phyloP scores from a whole-genome alignment of 2,888 invertebrate genomes.

The Cynaeus angustus region DNA sequence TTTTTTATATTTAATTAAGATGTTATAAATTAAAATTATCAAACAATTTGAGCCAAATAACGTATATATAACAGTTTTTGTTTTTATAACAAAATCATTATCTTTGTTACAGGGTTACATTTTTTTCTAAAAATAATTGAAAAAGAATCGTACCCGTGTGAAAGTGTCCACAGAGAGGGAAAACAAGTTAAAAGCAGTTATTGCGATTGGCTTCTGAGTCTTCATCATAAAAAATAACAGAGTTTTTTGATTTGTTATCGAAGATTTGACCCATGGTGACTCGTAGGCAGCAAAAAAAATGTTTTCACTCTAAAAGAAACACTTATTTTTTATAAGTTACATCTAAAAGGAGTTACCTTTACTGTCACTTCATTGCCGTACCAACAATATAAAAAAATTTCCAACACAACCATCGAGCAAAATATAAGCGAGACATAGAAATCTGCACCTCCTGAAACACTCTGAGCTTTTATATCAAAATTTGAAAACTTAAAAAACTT shows the following conservation, averaged over 20 bases:
- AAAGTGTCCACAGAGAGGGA: not conserved
- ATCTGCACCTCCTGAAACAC: not conserved
- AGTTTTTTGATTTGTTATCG: not conserved
- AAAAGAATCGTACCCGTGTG: not conserved
- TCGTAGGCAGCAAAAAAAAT: not conserved
- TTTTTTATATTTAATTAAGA: too few relatives aligned
- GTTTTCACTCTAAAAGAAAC: not conserved
- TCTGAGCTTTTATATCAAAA: slow-evolving; percentile 24
- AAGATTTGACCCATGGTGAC: not conserved
- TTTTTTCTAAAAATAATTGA: too few relatives aligned
- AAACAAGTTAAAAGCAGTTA: slow-evolving; percentile 10
- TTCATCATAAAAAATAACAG: slow-evolving; percentile 6
- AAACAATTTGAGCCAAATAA: too few relatives aligned
- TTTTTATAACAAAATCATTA: too few relatives aligned
- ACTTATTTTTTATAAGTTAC: not conserved
- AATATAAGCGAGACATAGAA: not conserved
- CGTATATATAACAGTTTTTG: too few relatives aligned
- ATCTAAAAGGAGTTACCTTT: not conserved
- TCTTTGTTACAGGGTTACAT: too few relatives aligned
- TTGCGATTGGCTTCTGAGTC: not conserved
- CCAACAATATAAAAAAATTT: slow-evolving; percentile 23
- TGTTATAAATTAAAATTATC: too few relatives aligned
- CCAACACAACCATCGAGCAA: not conserved
- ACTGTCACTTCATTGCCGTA: not conserved
- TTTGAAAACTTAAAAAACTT: too few relatives aligned